Percentiles rank a stretch among this genome's conserved stretches.
These are phyloP conservation scores for Galemys pyrenaicus DNA, from an alignment of 2,113 vertebrate genomes.

Conservation along the genomic window DNA sequence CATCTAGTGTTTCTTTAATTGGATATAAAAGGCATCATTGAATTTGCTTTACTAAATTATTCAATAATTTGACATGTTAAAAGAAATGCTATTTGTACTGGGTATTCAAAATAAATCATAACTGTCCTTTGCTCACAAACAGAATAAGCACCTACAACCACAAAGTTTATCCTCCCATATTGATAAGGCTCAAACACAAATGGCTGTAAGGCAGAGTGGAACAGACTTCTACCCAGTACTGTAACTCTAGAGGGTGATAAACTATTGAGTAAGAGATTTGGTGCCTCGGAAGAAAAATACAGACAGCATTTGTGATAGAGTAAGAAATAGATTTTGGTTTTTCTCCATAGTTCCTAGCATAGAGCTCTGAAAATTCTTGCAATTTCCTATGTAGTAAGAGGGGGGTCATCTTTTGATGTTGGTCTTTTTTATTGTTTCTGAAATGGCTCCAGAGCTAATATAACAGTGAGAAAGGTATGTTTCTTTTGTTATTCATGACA, in stretches of 20 bases:
- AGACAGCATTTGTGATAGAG: not conserved
- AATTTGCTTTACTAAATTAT: no score
- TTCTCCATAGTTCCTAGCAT: fast-evolving
- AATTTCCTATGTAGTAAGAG: not conserved
- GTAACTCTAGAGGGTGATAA: fast-evolving
- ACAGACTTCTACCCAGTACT: not conserved
- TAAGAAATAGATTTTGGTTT: not conserved
- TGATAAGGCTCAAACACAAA: not conserved
- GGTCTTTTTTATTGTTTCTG: not conserved
- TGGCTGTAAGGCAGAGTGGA: not conserved
- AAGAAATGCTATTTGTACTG: not conserved
- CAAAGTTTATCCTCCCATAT: not conserved
- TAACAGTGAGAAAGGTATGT: not conserved
- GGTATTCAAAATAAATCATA: fast-evolving
- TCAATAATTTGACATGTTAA: no score
- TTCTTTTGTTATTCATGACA: not conserved
- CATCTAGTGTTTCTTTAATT: conserved; percentile 26
- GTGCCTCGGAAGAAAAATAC: not conserved
- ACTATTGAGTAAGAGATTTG: not conserved
- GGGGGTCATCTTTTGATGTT: not conserved
- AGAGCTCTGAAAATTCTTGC: not conserved
- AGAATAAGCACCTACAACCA: fast-evolving
- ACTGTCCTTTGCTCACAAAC: not conserved
- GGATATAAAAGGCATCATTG: not conserved
- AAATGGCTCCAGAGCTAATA: not conserved